A percentile compares a stretch with the other conserved stretches of the same genome.
phyloP scores from a whole-genome alignment of 2,797 vertebrate species.

The Sylvilagus floridanus region DNA sequence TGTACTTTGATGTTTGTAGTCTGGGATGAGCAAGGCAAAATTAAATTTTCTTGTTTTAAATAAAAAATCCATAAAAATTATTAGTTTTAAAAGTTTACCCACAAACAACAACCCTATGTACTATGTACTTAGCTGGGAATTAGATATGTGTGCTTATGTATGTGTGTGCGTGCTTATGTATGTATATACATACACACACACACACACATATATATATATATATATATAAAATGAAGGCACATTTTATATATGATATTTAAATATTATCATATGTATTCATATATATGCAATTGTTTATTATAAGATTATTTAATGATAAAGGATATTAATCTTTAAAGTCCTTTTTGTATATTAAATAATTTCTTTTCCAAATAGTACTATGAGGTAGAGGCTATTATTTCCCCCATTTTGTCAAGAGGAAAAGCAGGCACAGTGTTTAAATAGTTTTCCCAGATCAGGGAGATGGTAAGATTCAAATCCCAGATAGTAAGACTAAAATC shows the following conservation, averaged over 20 bases:
- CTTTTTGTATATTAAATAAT: slow-evolving; percentile 22
- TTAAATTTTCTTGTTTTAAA: neutral
- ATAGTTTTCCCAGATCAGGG: neutral
- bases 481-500: neutral
- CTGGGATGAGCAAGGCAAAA: neutral
- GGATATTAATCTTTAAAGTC: neutral
- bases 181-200: neutral
- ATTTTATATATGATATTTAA: no score
- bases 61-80: neutral
- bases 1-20: neutral
- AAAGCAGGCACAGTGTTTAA: neutral
- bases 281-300: no score
- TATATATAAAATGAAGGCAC: no score
- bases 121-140: neutral
- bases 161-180: no score
- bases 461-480: neutral
- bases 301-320: neutral
- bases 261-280: no score
- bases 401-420: neutral
- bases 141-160: neutral
- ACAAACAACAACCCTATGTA: neutral
- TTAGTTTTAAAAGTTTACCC: slow-evolving; percentile 1
- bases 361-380: neutral
- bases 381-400: neutral
- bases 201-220: no score